Base-by-base conservation (phyloP, 2,113 vertebrate species). In the Cricetomys ansorgei region DNA sequence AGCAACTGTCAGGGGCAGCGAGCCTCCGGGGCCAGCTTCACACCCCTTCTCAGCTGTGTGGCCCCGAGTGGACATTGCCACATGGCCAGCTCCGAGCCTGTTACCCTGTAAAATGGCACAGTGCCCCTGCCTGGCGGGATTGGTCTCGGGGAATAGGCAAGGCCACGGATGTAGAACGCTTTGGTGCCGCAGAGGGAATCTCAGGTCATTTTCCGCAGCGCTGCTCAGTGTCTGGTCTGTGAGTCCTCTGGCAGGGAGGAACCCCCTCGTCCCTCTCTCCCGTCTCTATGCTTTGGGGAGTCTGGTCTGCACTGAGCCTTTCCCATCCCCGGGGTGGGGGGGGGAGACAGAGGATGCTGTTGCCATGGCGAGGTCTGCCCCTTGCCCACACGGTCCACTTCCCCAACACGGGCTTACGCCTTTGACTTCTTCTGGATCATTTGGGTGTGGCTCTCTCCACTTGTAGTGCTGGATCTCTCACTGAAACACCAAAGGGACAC, bases 391-490 rank as follows among this genome's bases (percentile, higher is more conserved):
- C 9, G n/a, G 45, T 45, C 48, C 6, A 0, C 43, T 13, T 3
- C 43, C 84, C 88, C 55, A 1, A 37, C n/a, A n/a, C 73, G 45
- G 48, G 45, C 94, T 31, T 64, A 96, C 97, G 76, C 65, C 93
- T 94, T 97, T 1, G 40, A 25, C 55, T 91, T 98, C 96, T 94
- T 97, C 88, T 92, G 96, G 40, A 3, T 12, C 11, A 45, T 2
- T 13, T 57, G 95, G n/a, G 8, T 83, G n/a, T 97, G 96, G 55
- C 96, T 98, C 0, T 97, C 97, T 85, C 37, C 96, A 0, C 96
- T 97, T 5, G 81, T 92, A 0, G 92, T 97, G 92, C 95, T 97
- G 80, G 95, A 92, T 64, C 79, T 94, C 15, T 97, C 97, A 8
- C 97, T 97, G 95, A 86, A 97, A 96, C 77, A 97, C 21, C 89